These are phyloP conservation scores for Azemiops feae DNA, from an alignment of 2,113 vertebrate species.

Conservation along the genomic window DNA sequence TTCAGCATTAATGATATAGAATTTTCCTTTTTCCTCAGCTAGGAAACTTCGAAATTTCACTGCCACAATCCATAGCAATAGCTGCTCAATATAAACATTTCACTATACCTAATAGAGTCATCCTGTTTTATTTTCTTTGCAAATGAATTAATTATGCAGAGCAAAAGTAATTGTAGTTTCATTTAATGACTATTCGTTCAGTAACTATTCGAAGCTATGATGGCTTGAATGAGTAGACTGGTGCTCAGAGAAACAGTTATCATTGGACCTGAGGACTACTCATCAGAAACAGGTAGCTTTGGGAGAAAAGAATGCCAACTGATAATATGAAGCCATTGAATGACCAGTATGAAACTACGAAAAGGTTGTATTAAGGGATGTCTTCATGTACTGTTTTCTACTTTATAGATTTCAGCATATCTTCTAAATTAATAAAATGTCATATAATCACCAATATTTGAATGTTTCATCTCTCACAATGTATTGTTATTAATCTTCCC, in stretches of 20 bases:
- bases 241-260: background rate
- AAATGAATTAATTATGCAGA: background rate
- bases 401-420: background rate
- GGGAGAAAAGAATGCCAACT: background rate
- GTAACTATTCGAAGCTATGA: background rate
- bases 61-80: background rate
- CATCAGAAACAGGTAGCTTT: background rate
- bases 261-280: background rate
- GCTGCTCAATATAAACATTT: background rate
- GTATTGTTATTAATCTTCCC: background rate
- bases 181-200: background rate
- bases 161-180: background rate
- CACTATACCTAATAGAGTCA: background rate
- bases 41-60: background rate
- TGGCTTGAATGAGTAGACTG: background rate
- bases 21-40: background rate
- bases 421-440: background rate
- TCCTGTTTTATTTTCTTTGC: background rate
- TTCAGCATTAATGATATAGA: background rate
- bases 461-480: background rate
- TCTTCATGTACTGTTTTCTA: background rate
- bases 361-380: background rate
- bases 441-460: background rate
- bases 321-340: background rate
- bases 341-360: background rate